A percentile compares a stretch with the other conserved stretches of the same genome.
Conservation (phyloP, 2,797 vertebrate genomes). For the Neosilurus mollespiculum region DNA sequence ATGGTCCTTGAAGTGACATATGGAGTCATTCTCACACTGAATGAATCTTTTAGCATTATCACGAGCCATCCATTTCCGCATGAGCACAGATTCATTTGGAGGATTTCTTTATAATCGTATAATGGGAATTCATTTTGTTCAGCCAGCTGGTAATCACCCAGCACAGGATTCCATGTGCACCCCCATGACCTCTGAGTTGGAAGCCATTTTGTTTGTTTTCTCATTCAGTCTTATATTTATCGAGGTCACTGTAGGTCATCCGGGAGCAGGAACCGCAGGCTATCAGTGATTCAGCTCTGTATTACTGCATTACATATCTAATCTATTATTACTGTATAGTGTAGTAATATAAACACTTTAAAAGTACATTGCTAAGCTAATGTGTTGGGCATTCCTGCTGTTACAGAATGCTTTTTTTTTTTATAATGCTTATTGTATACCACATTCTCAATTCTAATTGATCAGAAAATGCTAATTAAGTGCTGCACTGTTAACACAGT, state of each 20-base stretch:
- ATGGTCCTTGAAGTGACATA: constrained; percentile 47
- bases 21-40: constrained; percentile 39
- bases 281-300: not conserved
- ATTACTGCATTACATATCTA: not conserved
- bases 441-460: not conserved
- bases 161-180: not conserved
- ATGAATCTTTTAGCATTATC: constrained; percentile 46
- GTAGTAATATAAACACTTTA: not conserved
- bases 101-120: constrained; percentile 41
- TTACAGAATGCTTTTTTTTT: not conserved
- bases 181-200: constrained; percentile 17
- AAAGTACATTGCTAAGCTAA: not conserved
- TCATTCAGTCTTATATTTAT: constrained; percentile 4
- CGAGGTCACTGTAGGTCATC: not conserved
- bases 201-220: constrained; percentile 9
- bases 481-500: not conserved
- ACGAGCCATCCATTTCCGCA: constrained; percentile 37
- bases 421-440: not conserved
- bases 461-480: not conserved
- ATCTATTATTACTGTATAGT: not conserved
- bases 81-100: constrained; percentile 29
- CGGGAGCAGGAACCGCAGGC: not conserved
- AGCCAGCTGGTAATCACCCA: constrained; percentile 11
- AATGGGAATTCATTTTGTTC: constrained; percentile 29
- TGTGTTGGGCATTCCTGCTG: not conserved